A percentile compares a stretch with the other conserved stretches of the same genome.
phyloP scores from a whole-genome alignment of 1,140 invertebrate genomes.

The Trichomalopsis sarcophagae region DNA sequence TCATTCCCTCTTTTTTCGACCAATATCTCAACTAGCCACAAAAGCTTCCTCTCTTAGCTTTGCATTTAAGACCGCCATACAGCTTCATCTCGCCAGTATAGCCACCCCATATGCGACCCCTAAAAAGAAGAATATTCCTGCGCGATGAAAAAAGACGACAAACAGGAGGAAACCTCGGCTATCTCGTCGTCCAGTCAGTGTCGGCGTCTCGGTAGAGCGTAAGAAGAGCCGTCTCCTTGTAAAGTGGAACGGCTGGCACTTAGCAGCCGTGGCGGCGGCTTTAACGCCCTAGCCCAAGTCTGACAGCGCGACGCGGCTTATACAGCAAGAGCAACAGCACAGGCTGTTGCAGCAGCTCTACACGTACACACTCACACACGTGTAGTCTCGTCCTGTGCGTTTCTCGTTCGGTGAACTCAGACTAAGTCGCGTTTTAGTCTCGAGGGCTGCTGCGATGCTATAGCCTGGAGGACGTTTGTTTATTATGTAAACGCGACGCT shows the following conservation, averaged over 20 bases:
- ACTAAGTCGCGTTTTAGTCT: background rate
- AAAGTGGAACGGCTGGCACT: slow-evolving; percentile 35
- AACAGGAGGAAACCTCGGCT: no score
- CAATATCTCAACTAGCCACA: no score
- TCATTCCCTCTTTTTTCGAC: no score
- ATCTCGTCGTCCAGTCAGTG: slow-evolving; percentile 10
- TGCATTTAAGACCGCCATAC: no score
- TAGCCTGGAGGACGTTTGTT: background rate
- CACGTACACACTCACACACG: no score
- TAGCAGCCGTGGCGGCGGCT: slow-evolving; percentile 7
- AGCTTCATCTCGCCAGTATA: no score
- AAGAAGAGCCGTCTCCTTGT: background rate
- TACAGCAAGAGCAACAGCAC: background rate
- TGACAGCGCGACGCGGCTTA: background rate
- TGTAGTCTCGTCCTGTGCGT: background rate
- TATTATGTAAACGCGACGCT: background rate
- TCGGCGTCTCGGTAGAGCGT: background rate
- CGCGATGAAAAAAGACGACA: no score
- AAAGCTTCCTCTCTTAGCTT: no score
- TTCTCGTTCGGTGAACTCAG: background rate
- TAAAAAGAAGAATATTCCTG: no score
- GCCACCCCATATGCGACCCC: no score
- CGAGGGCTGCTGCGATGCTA: no score
- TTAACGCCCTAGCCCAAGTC: slow-evolving; percentile 3
- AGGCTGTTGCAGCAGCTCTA: background rate